Evolutionary conservation across 1,140 invertebrate species (phyloP).

Genomic region (Diachasmimorpha longicaudata): DNA sequence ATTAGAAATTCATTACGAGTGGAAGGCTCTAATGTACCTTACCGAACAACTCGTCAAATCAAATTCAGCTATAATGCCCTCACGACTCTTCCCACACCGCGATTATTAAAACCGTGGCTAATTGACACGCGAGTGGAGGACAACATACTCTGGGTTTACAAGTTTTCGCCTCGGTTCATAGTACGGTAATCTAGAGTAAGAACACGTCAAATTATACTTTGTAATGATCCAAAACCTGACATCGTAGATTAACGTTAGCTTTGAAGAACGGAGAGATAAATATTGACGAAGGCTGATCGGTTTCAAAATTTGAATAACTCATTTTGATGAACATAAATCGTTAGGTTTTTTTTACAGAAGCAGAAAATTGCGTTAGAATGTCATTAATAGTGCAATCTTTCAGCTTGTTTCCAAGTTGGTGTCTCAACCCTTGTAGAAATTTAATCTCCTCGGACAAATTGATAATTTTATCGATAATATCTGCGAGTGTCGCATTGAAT

Average conservation of each 20-base stretch:
- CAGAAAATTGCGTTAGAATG: too few relatives aligned
- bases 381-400: too few relatives aligned
- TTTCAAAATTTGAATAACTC: not conserved
- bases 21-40: not conserved
- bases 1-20: not conserved
- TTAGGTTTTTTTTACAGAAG: too few relatives aligned
- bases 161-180: conserved; percentile 36
- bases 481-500: too few relatives aligned
- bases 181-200: conserved; percentile 50
- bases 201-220: conserved; percentile 53
- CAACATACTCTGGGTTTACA: not conserved
- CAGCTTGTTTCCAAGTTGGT: too few relatives aligned
- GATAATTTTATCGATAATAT: too few relatives aligned
- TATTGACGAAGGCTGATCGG: not conserved
- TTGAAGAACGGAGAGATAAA: too few relatives aligned
- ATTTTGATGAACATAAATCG: too few relatives aligned
- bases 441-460: too few relatives aligned
- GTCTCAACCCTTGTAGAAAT: too few relatives aligned
- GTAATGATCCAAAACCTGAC: conserved; percentile 37
- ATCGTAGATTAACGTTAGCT: conserved; percentile 4
- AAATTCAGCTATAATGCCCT: not conserved
- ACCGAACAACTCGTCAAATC: not conserved
- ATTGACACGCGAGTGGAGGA: conserved; percentile 54
- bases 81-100: not conserved
- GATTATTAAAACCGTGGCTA: conserved; percentile 41